Base-by-base conservation (phyloP, 2,888 invertebrate species). In the Myopa testacea region DNA sequence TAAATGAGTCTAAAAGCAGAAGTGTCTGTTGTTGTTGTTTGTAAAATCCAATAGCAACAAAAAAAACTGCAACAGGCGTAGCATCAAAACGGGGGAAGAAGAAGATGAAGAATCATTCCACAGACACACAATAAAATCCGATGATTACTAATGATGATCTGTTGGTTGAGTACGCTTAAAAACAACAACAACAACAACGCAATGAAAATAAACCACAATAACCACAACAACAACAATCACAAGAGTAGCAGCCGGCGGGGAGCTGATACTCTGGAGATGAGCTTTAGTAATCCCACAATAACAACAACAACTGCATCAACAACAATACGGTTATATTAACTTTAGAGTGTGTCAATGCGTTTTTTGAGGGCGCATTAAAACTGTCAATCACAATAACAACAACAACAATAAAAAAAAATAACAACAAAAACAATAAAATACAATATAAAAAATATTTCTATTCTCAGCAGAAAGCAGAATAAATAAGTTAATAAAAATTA, bases 321-420 rank as follows among this genome's bases (percentile, higher is more conserved):
- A 2, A 50, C 50, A 50, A 50, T 14, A 50, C 14, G 8, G 14
- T 3, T 10, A 50, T 50, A 14, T 8, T 50, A 10, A 50, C 14
- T 50, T 8, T 50, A 14, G 50, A 8, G 50, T 10, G 50, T 50
- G 50, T 50, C 10, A 14, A 50, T 26, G 26, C 26, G 26, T 50
- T 50, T 50, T 10, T 50, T 50, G 8, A 50, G 14, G 50, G 50
- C 50, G 16, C 3, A 55, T 55, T 55, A 55, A 55, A 45, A 55
- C n/a, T 16, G 55, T 55, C 55, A 16, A 65, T 37, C 10, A 65
- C 14, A 65, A 65, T 34, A 7, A 6, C n/a, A 63, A 1, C 58
- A 58, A n/a, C n/a, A 63, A 63, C 34, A 63, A 63, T 4, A 63
- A 62, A 5, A 65, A 65, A 34, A 37, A 34, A 26, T 63, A 63